Evolutionary conservation across 2,888 invertebrate species (phyloP), one percentile per base, ranked within the genome.

Genomic region (Eupelmus urozonus): DNA sequence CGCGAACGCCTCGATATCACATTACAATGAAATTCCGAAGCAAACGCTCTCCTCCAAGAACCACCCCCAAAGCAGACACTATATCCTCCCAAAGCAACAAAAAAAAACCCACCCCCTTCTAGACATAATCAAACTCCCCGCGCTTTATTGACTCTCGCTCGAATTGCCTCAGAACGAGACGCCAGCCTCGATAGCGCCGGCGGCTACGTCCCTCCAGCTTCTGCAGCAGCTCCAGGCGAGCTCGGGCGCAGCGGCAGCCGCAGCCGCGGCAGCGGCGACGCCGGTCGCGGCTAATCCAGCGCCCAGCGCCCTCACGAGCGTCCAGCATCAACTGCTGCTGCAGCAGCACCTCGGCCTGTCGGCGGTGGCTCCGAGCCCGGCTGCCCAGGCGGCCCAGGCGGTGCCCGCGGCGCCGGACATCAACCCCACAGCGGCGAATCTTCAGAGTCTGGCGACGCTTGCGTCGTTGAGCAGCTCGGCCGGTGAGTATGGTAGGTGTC

Each of bases 401-500:
- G 85, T 85, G n/a, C 83, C 88, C 0, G 82, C 87, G 13, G 86
- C 90, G 59, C 89, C 91, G 20, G 92, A 92, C 76, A 90, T 92
- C 81, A 92, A 90, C 82, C 90, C 90, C 92, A n/a, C n/a, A n/a
- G n/a, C n/a, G 16, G 90, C 92, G 29, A 93, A 92, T 85, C 89
- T 93, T 65, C 93, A 92, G 84, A 91, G 92, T 79, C 91, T 95
- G 76, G 95, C 95, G 69, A 93, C 95, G 45, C 92, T 95, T 72
- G 89, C 86, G 82, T 87, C 88, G 82, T 84, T 88, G 83, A 86
- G 90, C 84, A 87, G 90, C 84, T 86, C 87, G 71, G 88, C 88
- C 80, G 86, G 87, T 88, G 89, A 89, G 86, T 89, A 89, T 84
- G 89, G 88, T 89, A 81, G 84, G 86, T 85, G 82, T 83, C 83